These are phyloP conservation scores for Zoanthus solanderi DNA, from an alignment of 92 coral and sea anemone genomes.

Conservation along the genomic window DNA sequence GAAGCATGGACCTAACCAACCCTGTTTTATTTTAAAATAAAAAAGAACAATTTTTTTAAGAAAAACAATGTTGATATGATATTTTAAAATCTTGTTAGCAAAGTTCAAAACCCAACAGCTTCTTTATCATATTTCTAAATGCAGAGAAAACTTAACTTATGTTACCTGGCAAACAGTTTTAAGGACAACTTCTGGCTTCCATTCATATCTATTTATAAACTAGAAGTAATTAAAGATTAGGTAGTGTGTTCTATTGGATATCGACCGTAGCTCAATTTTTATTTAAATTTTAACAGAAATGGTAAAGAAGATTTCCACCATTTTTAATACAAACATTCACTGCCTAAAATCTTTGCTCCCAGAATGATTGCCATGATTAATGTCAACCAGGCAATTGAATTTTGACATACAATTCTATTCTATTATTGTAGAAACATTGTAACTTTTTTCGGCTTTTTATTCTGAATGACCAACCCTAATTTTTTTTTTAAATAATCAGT, in stretches of 20 bases:
- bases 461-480: conserved; percentile 5
- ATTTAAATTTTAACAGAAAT: not conserved
- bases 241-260: too few relatives aligned
- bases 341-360: conserved; percentile 24
- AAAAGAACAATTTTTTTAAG: not conserved
- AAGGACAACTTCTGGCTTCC: too few relatives aligned
- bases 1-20: not conserved
- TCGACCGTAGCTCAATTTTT: not conserved
- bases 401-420: not conserved
- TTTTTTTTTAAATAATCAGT: conserved; percentile 4
- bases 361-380: conserved; percentile 13
- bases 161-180: too few relatives aligned
- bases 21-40: not conserved
- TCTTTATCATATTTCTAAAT: too few relatives aligned
- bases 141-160: too few relatives aligned
- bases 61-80: not conserved
- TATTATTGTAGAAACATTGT: conserved; percentile 14
- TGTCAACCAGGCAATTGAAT: conserved; percentile 8
- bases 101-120: too few relatives aligned
- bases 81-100: not conserved
- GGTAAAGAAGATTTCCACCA: not conserved
- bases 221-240: too few relatives aligned
- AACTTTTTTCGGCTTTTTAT: conserved; percentile 10
- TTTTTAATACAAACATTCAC: conserved; percentile 13
- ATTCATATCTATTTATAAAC: too few relatives aligned